Evolutionary conservation across 2,113 vertebrate species (phyloP).

Genomic region (Gnathonemus longibarbis): DNA sequence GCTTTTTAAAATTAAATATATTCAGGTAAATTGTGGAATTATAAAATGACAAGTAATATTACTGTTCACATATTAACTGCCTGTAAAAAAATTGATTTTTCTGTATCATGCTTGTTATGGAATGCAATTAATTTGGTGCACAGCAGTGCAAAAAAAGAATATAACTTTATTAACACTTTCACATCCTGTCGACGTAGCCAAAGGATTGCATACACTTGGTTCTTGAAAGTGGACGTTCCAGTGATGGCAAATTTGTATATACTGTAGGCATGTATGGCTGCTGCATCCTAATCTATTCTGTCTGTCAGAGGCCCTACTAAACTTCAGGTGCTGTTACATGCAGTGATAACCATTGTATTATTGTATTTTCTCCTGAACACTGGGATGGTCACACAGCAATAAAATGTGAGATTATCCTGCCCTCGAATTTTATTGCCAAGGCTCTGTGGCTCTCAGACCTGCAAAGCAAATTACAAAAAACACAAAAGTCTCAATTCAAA

Average conservation of each 20-base stretch:
- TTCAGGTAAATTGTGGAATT: constrained; percentile 8
- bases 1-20: constrained; percentile 22
- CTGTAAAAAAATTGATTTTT: neutral
- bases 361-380: neutral
- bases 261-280: neutral
- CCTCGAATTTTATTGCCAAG: neutral
- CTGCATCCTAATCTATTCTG: neutral
- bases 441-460: neutral
- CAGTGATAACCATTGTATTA: neutral
- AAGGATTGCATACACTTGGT: neutral
- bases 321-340: constrained; percentile 3
- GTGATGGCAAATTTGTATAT: neutral
- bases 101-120: neutral
- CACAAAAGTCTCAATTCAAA: neutral
- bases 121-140: neutral
- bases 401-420: neutral
- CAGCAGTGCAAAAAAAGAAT: neutral
- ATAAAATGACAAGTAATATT: neutral
- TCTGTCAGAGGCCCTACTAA: neutral
- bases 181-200: neutral
- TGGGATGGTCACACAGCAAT: neutral
- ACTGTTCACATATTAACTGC: neutral
- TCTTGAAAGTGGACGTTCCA: neutral
- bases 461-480: neutral
- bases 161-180: neutral